These are phyloP conservation scores for Oasisia sp. DNA, from an alignment of 2,888 invertebrate genomes.

Conservation along the genomic window DNA sequence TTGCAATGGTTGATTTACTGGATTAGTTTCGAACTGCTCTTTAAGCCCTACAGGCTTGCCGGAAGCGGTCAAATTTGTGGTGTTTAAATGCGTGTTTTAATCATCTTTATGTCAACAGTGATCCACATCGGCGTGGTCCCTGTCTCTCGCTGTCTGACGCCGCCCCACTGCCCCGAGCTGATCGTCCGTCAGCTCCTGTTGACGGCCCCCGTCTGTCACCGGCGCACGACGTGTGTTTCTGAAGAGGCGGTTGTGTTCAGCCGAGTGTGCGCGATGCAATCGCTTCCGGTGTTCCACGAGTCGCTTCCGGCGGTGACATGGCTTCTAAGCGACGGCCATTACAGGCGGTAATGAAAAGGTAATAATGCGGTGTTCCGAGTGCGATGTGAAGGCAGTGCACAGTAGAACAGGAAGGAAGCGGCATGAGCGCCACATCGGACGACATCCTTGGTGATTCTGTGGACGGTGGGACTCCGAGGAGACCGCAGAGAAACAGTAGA, in stretches of 20 bases:
- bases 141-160: neutral
- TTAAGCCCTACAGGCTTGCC: too few relatives aligned
- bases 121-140: neutral
- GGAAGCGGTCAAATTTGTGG: too few relatives aligned
- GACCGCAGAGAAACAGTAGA: neutral
- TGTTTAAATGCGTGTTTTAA: too few relatives aligned
- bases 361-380: neutral
- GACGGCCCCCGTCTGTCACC: neutral
- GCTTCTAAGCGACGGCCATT: neutral
- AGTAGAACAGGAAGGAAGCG: neutral
- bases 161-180: neutral
- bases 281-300: neutral
- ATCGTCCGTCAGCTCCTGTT: neutral
- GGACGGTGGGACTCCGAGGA: neutral
- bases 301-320: neutral
- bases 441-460: neutral
- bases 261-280: neutral
- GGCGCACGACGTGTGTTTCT: neutral
- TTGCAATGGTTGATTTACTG: too few relatives aligned
- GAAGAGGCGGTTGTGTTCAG: neutral
- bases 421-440: neutral
- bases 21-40: too few relatives aligned
- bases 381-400: neutral
- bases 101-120: neutral
- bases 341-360: neutral